Percentiles rank a stretch among this genome's conserved stretches.
Conservation (phyloP, 2,888 invertebrate species). For the Lasioglossum lativentre region DNA sequence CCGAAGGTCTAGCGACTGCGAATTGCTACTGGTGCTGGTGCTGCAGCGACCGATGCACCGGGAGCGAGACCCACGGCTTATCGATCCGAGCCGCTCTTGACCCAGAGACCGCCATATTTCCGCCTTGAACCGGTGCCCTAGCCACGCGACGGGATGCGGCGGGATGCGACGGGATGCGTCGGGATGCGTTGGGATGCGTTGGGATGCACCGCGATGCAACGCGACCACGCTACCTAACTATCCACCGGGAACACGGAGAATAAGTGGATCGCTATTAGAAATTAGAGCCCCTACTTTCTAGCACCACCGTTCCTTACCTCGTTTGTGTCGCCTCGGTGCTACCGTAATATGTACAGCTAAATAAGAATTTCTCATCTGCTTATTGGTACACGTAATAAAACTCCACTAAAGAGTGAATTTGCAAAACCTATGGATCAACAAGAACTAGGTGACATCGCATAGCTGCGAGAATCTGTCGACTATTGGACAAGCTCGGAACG, state of each 20-base stretch:
- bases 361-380: background rate
- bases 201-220: background rate
- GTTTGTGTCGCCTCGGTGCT: background rate
- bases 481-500: background rate
- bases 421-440: background rate
- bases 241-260: constrained; percentile 15
- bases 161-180: background rate
- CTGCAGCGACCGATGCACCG: constrained; percentile 14
- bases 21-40: background rate
- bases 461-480: background rate
- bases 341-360: too few species aligned
- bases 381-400: background rate
- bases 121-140: constrained; percentile 52
- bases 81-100: constrained; percentile 55
- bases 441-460: too few species aligned
- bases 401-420: background rate
- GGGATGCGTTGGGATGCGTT: background rate
- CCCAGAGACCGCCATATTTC: constrained; percentile 52
- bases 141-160: background rate
- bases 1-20: background rate
- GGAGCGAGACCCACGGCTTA: constrained; percentile 18
- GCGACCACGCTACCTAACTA: constrained; percentile 27
- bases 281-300: background rate
- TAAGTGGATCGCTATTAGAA: background rate
- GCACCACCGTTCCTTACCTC: background rate